Evolutionary conservation across 2,888 invertebrate genomes (phyloP), one percentile per base, ranked within the genome.

Genomic region (Hofmannophila pseudospretella): DNA sequence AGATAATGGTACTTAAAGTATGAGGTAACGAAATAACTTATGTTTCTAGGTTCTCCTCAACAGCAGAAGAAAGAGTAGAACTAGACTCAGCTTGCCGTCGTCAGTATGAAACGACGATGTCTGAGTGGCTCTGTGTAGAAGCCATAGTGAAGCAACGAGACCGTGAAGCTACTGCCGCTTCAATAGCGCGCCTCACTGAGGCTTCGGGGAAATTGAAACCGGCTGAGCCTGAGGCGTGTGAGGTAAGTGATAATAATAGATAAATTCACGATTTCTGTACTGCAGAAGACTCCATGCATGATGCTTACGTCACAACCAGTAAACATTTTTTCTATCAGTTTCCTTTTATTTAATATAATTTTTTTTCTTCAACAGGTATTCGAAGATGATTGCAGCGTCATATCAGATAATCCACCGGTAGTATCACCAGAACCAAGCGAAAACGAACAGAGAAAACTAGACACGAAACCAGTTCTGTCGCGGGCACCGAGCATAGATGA

Each of bases 61-160:
- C 92, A 9, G 54, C 75, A 0, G 89, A 90, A 42, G 92, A 94
- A 48, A 84, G 94, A 7, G 65, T 70, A 4, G 91, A 91, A 46
- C 89, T 92, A 43, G 92, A 93, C 52, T 85, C 88, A 41, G 88
- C 89, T 27, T 92, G 93, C 27, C 90, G 91, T 41, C 92, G 93
- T 28, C 90, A 91, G 41, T 97, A 96, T 57, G 96, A 97, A 73
- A 93, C 93, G 4, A 94, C 94, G 1, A 96, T 97, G 94, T 96
- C 96, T 0, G 97, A 97, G 70, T 98, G 98, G 98, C 73, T 96
- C 41, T 96, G 96, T 0, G 96, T 97, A 0, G 98, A 98, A 65
- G 96, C 96, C 0, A 96, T 97, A 44, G 96, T 97, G 0, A 80
- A 91, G 32, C 94, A 95, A 63, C 77, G 91, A 4, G 96, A 96